These are phyloP conservation scores for Diplolepis rosae DNA, from an alignment of 2,888 invertebrate species.

Conservation along the genomic window DNA sequence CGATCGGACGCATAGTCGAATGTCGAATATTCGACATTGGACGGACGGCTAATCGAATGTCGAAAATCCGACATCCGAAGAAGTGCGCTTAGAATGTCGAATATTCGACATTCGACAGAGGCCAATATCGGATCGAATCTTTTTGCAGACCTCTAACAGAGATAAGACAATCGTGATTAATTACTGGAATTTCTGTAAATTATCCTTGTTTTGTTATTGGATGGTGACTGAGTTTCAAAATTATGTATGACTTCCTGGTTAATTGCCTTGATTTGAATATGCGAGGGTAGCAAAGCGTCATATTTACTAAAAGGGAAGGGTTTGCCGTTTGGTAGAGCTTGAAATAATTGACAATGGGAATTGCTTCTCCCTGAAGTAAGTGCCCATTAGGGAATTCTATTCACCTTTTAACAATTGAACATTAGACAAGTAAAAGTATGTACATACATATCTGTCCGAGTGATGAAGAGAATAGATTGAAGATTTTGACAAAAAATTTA, in stretches of 20 bases:
- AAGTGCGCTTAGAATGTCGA: too few relatives aligned
- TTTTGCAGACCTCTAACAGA: too few relatives aligned
- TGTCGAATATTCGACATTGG: too few relatives aligned
- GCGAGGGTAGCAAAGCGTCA: neutral
- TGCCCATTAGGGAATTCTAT: neutral
- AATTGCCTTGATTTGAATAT: neutral
- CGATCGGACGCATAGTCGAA: too few relatives aligned
- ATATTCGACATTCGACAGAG: too few relatives aligned
- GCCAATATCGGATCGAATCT: too few relatives aligned
- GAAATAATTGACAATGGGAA: slow-evolving; percentile 12
- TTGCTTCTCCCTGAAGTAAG: neutral
- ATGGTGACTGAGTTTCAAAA: neutral
- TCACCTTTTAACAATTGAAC: slow-evolving; percentile 6
- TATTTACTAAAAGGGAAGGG: neutral
- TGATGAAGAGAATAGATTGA: slow-evolving; percentile 8
- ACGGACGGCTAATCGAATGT: too few relatives aligned
- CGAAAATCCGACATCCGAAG: too few relatives aligned
- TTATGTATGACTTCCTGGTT: neutral
- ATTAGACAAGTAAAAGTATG: neutral
- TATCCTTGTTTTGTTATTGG: neutral
- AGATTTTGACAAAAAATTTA: neutral
- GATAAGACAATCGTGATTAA: too few relatives aligned
- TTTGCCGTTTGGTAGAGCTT: too few relatives aligned
- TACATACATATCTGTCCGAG: slow-evolving; percentile 1
- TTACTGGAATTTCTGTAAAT: too few relatives aligned